Percentiles rank a stretch among this genome's conserved stretches.
These are phyloP conservation scores for Caenorhabditis virilis DNA, from an alignment of 2,888 invertebrate genomes.

Conservation along the genomic window DNA sequence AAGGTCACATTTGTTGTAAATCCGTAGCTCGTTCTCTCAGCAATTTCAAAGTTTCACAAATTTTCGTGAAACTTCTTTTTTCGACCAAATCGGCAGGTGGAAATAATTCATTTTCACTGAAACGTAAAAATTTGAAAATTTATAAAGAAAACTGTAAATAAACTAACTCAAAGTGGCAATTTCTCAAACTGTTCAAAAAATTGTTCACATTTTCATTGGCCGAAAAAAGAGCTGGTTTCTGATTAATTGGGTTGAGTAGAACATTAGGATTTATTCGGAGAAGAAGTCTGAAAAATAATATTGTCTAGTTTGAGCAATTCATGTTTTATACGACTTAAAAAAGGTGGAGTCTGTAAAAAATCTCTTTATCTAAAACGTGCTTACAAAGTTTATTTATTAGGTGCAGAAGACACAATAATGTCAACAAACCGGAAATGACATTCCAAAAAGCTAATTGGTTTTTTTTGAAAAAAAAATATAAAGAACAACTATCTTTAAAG, in stretches of 20 bases:
- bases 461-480: too few species aligned
- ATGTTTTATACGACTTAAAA: too few species aligned
- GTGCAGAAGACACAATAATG: too few species aligned
- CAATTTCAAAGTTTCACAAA: slow-evolving; percentile 5
- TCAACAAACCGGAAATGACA: too few species aligned
- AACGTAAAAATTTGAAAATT: slow-evolving; percentile 7
- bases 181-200: slow-evolving; percentile 36
- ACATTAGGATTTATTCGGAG: slow-evolving; percentile 33
- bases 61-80: slow-evolving; percentile 14
- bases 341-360: too few species aligned
- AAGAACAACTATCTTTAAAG: too few species aligned
- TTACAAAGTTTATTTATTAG: too few species aligned
- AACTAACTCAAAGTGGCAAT: slow-evolving; percentile 13
- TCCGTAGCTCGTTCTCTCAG: slow-evolving; percentile 1
- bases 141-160: neutral
- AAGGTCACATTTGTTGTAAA: neutral
- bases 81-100: slow-evolving; percentile 21
- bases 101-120: slow-evolving; percentile 33
- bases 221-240: slow-evolving; percentile 48
- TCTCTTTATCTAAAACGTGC: too few species aligned
- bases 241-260: slow-evolving; percentile 36
- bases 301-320: too few species aligned
- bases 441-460: too few species aligned
- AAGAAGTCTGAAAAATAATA: slow-evolving; percentile 39
- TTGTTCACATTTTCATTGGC: slow-evolving; percentile 51